phyloP scores from a whole-genome alignment of 2,797 vertebrate genomes.

The Steatocranus sp. region DNA sequence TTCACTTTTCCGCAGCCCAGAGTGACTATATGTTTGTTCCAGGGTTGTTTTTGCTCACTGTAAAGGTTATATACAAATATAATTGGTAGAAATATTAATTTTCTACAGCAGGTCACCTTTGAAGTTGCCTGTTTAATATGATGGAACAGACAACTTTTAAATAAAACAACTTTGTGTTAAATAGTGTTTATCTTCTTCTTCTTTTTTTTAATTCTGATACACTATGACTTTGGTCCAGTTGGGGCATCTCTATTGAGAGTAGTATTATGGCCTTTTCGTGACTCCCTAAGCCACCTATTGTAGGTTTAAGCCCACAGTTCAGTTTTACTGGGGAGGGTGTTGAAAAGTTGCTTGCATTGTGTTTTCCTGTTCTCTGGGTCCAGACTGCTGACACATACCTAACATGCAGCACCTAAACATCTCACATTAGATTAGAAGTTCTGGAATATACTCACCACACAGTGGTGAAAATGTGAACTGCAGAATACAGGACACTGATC shows the following conservation, averaged over 20 bases:
- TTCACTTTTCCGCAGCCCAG: background rate
- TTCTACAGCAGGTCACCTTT: background rate
- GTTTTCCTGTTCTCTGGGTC: slow-evolving; percentile 51
- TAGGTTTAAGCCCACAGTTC: slow-evolving; percentile 63
- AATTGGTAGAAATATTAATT: background rate
- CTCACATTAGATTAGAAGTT: slow-evolving; percentile 8
- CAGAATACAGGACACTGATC: background rate
- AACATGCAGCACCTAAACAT: slow-evolving; percentile 39
- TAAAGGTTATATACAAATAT: background rate
- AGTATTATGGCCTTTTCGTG: slow-evolving; percentile 48
- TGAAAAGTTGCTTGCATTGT: slow-evolving; percentile 73
- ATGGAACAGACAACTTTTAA: background rate
- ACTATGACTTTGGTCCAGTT: slow-evolving; percentile 32
- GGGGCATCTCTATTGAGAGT: slow-evolving; percentile 51
- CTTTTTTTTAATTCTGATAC: background rate
- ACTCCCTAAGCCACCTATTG: slow-evolving; percentile 69
- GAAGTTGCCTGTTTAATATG: background rate
- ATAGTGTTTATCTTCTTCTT: background rate
- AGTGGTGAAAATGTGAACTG: background rate
- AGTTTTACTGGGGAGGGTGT: slow-evolving; percentile 44
- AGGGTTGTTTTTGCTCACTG: background rate
- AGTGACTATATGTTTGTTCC: background rate
- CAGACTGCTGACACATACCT: slow-evolving; percentile 74
- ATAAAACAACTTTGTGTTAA: accelerated
- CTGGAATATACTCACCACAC: background rate